Conservation (phyloP, 2,113 vertebrate genomes). For the Polyodon spathula region DNA sequence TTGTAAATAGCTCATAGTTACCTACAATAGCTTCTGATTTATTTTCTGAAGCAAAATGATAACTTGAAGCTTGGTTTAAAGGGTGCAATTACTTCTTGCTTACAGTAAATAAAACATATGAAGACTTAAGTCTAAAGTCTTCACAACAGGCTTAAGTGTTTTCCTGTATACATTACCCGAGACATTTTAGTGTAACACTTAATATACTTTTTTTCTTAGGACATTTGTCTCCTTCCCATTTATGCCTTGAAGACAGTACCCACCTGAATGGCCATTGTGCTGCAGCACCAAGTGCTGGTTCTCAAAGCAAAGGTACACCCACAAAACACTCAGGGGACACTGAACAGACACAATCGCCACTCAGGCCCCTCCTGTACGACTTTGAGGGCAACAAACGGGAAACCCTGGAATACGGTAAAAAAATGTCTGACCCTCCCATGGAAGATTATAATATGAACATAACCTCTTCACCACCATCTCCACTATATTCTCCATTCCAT, state of each 20-base stretch:
- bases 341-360: slow-evolving; percentile 49
- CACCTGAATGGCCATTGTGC: slow-evolving; percentile 53
- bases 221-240: slow-evolving; percentile 56
- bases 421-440: slow-evolving; percentile 34
- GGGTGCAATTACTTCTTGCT: too few relatives aligned
- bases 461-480: slow-evolving; percentile 20
- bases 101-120: too few relatives aligned
- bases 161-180: too few relatives aligned
- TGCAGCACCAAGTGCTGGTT: slow-evolving; percentile 40
- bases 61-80: too few relatives aligned
- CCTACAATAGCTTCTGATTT: too few relatives aligned
- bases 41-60: too few relatives aligned
- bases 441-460: slow-evolving; percentile 37
- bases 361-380: slow-evolving; percentile 63
- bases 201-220: slow-evolving; percentile 37
- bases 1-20: too few relatives aligned
- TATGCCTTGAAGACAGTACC: slow-evolving; percentile 62
- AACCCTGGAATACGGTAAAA: slow-evolving; percentile 64
- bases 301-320: slow-evolving; percentile 57
- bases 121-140: too few relatives aligned
- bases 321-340: slow-evolving; percentile 48
- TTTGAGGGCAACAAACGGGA: slow-evolving; percentile 71
- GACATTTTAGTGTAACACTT: too few relatives aligned
- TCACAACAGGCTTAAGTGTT: too few relatives aligned
- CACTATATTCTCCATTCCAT: slow-evolving; percentile 11